phyloP scores from a whole-genome alignment of 2,888 invertebrate genomes.

The Aradus depressus region DNA sequence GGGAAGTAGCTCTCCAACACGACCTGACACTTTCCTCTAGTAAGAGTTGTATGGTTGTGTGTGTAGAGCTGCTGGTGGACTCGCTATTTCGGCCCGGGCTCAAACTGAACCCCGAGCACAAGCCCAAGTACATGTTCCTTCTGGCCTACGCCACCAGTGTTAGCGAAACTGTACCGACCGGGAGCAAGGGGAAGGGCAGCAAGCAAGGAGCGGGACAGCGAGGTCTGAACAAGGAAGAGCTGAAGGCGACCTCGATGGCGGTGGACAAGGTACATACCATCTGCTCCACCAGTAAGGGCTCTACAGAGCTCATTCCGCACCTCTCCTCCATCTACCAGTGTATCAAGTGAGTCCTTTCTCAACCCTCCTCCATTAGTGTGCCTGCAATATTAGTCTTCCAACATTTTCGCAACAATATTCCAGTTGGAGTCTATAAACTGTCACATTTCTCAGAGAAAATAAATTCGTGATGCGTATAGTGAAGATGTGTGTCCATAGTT shows the following conservation, averaged over 20 bases:
- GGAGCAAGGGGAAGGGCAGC: slow-evolving; percentile 51
- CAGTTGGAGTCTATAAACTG: too few relatives aligned
- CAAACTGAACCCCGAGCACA: slow-evolving; percentile 91
- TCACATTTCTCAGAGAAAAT: too few relatives aligned
- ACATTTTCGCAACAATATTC: too few relatives aligned
- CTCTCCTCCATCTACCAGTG: slow-evolving; percentile 81
- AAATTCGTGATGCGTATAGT: too few relatives aligned
- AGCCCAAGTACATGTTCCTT: slow-evolving; percentile 89
- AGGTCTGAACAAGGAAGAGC: slow-evolving; percentile 71
- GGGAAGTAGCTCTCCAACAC: too few relatives aligned
- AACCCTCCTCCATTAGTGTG: too few relatives aligned
- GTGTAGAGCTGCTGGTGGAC: slow-evolving; percentile 77
- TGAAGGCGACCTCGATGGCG: slow-evolving; percentile 81
- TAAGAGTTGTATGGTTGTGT: too few relatives aligned
- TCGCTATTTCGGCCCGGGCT: slow-evolving; percentile 88
- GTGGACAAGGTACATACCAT: slow-evolving; percentile 89
- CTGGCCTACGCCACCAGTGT: slow-evolving; percentile 92
- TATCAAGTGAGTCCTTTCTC: slow-evolving; percentile 50
- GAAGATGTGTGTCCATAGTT: too few relatives aligned
- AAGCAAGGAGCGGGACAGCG: slow-evolving; percentile 34
- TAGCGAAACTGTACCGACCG: slow-evolving; percentile 54
- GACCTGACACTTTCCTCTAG: too few relatives aligned
- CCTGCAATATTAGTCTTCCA: too few relatives aligned
- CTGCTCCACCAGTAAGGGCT: slow-evolving; percentile 81
- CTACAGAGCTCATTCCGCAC: slow-evolving; percentile 87